Conservation (phyloP, 2,113 vertebrate genomes). For the Chloropsis hardwickii region DNA sequence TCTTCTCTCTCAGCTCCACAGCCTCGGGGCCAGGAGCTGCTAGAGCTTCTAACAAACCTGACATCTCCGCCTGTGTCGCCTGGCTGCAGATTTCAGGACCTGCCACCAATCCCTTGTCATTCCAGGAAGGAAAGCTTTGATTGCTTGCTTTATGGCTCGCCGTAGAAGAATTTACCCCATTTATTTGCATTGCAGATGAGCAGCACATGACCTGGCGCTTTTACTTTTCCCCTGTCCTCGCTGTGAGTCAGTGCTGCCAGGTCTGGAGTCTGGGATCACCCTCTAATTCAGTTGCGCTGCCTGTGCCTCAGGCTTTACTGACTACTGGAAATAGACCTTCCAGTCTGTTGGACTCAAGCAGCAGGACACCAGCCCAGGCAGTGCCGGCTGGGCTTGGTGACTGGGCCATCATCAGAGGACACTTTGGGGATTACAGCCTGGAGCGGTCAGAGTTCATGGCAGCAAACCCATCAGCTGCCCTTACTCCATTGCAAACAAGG, state of each 20-base stretch:
- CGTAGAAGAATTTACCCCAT: background rate
- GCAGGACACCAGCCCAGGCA: background rate
- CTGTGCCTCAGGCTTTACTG: background rate
- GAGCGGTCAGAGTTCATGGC: background rate
- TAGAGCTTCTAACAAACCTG: background rate
- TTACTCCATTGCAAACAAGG: background rate
- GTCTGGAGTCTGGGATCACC: background rate
- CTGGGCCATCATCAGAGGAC: background rate
- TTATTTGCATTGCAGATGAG: conserved; percentile 10
- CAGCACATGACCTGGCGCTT: background rate
- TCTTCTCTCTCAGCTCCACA: background rate
- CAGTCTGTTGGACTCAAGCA: background rate
- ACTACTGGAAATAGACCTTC: background rate
- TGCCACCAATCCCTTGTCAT: background rate
- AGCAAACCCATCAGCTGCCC: background rate
- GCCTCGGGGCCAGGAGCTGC: conserved; percentile 8
- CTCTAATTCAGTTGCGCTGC: background rate
- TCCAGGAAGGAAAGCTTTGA: background rate
- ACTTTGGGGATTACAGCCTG: background rate
- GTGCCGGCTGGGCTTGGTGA: background rate
- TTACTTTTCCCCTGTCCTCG: background rate
- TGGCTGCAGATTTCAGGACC: background rate
- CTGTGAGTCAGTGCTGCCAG: background rate
- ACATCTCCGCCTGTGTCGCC: background rate
- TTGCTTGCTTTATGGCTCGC: background rate